Base-by-base conservation (phyloP, 2,113 vertebrate species). In the Aptenodytes patagonicus region DNA sequence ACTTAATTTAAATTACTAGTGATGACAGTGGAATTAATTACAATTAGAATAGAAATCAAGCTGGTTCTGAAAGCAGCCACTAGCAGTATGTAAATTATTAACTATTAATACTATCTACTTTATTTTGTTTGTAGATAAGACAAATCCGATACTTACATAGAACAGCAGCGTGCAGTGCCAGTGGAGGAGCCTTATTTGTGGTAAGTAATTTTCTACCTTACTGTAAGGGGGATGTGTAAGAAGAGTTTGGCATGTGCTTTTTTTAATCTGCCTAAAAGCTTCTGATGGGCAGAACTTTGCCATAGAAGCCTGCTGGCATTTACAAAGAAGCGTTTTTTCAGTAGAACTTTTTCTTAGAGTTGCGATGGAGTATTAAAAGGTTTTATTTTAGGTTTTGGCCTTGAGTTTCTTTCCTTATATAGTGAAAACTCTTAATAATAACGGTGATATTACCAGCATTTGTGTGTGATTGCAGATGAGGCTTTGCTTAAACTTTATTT, bases 171-270 rank as follows among this genome's bases (percentile, higher is more conserved):
- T 97, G 98, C 9, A 98, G 97, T 94, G 97, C 99, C 97, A 98
- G 98, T 36, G 99, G 99, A 78, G 99, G 99, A 94, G 98, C 98
- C 78, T 97, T 99, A 66, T 99, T 99, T 98, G 99, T 99, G 98
- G 99, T 99, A 96, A 98, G 99, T 96, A 62, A 70, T 86, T 84
- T 77, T 61, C 68, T 68, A 55, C 42, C 17, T 71, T 61, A 22
- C 51, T 87, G 4, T 16, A 66, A 94, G 79, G n/a, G 65, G 21
- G 6, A 29, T 25, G 18, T 57, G 29, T 47, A 42, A 28, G 68
- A 73, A 58, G 64, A 87, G 54, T 65, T 95, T 68, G 46, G 14
- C 22, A 25, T 47, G 15, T 44, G 15, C 25, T 86, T 75, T 58
- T 58, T 34, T 25, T 32, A 47, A 72, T 70, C 62, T 57, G 21